Base-by-base conservation (phyloP, 2,113 vertebrate species). In the Corythornis vintsioides region DNA sequence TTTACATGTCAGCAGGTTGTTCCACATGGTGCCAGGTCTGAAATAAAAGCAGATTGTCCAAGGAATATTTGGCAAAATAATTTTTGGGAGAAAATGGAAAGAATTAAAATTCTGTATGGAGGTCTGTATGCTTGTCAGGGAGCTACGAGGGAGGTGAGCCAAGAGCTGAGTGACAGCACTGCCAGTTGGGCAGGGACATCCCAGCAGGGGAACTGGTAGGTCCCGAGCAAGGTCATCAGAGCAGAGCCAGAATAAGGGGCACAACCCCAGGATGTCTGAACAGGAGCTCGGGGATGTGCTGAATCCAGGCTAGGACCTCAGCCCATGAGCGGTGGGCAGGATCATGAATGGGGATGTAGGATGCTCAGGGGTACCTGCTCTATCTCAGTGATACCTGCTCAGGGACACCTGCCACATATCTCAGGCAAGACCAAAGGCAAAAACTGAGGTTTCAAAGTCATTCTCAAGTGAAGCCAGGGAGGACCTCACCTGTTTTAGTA, bases 111-210 rank as follows among this genome's bases (percentile, higher is more conserved):
- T 61, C 45, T 26, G 5, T 17, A 21, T 21, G 42, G 22, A 28
- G 10, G 15, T 65, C 45, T 66, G 11, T 0, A 0, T 31, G 18
- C 5, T 59, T 55, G 15, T 33, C 43, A 42, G 20, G 14, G 29
- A 65, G 19, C 29, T 53, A 38, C 0, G 0, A 20, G 1, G 3
- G 18, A 16, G 7, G 4, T 0, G 3, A 77, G 29, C 4, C 2
- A 7, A 52, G 33, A 78, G 26, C 6, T 1, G 1, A 35, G 11
- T 4, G 11, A 19, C 4, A 14, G 42, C 2, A 21, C 1, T 26
- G 13, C 15, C 40, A 50, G 17, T 6, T 43, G 14, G 15, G 5
- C 71, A 70, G 13, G 24, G 28, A 53, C 11, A 15, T 55, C 33
- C 24, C 15, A 64, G 13, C 7, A 6, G 7, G 25, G 31, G 17